Percentiles rank a stretch among this genome's conserved stretches.
Conservation (phyloP, 2,113 vertebrate genomes). For the Psettodes erumei region DNA sequence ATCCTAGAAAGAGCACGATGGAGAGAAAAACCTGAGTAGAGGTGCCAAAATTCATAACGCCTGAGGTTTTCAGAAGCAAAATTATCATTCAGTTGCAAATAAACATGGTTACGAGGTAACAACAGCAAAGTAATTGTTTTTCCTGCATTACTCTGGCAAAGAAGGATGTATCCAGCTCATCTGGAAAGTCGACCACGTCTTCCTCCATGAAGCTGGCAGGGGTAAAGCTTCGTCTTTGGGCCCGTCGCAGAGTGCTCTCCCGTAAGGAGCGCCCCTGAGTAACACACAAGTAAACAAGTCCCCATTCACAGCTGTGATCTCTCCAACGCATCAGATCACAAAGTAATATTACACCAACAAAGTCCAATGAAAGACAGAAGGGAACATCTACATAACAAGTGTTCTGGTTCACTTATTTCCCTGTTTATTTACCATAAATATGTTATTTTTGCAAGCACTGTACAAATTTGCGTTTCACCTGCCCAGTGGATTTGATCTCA, state of each 20-base stretch:
- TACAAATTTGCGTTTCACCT: neutral
- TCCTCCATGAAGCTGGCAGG: constrained; percentile 97
- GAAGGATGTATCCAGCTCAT: constrained; percentile 97
- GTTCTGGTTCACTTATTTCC: neutral
- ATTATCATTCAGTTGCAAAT: neutral
- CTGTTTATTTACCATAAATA: neutral
- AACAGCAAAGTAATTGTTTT: neutral
- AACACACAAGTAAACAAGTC: neutral
- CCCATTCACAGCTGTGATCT: neutral
- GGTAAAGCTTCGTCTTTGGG: constrained; percentile 93
- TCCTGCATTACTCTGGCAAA: constrained; percentile 90
- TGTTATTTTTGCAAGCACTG: neutral
- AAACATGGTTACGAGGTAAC: neutral
- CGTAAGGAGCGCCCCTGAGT: constrained; percentile 90
- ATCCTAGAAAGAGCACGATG: constrained; percentile 83
- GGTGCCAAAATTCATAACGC: neutral
- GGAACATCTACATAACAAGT: neutral
- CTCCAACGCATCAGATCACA: neutral
- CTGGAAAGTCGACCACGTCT: constrained; percentile 92
- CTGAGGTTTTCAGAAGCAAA: neutral
- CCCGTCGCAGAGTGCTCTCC: constrained; percentile 86
- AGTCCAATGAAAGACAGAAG: neutral
- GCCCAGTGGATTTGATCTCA: neutral
- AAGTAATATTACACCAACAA: neutral
- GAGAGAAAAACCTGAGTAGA: neutral